Evolutionary conservation across 2,797 vertebrate genomes (phyloP), one percentile per base, ranked within the genome.

Genomic region (Anniella stebbinsi): DNA sequence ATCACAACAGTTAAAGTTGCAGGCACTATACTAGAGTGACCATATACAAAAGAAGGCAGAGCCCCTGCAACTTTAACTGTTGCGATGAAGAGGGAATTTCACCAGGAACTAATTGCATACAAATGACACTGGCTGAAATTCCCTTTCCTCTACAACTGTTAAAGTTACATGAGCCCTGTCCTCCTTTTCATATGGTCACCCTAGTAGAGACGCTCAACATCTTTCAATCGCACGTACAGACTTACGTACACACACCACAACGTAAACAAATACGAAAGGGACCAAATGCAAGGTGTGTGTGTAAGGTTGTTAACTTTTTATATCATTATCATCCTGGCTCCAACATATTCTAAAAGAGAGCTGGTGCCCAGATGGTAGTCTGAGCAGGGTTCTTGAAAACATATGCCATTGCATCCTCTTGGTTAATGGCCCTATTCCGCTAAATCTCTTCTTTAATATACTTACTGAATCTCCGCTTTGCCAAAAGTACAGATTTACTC

Each of bases 401-500:
- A 76, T 77, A 67, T n/a, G 54, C 69, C 80, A 41, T n/a, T 63
- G 17, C 69, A 83, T 13, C 41, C 23, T 18, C 41, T 89, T 84
- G 80, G 57, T 89, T 84, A 77, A 38, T 48, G 33, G 77, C 60
- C 45, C 67, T 77, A 38, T 84, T 23, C 60, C 33, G 25, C 60
- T 67, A 89, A 84, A 83, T 69, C 72, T 84, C 45, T 77, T 54
- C 17, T n/a, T 84, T 89, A 88, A 82, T 88, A 75, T 83, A 88
- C 70, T 63, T 75, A 75, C 54, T 28, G 51, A 25, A 66, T 45
- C 69, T 75, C 69, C 30, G 63, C 80, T 30, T 73, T 83, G 67
- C 87, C 54, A 75, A 75, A 63, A 75, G 38, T 36, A 30, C 69
- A 63, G 80, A 83, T 83, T 70, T 23, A 48, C 57, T 66, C 54